Evolutionary conservation across 2,113 vertebrate species (phyloP), one percentile per base, ranked within the genome.

Genomic region (Numida meleagris): DNA sequence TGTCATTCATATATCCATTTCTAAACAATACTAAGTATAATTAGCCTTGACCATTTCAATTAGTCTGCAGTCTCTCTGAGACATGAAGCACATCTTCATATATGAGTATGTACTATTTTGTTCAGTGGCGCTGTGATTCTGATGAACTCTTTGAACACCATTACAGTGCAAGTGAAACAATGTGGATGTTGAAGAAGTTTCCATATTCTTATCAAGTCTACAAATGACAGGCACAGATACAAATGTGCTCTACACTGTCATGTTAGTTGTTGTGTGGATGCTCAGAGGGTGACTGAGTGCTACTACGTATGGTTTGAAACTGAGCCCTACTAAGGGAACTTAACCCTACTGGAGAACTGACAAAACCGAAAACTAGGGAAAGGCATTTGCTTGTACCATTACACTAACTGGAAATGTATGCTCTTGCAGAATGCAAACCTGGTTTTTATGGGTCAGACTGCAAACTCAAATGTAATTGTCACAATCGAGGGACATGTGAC

Each of bases 361-460:
- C 68, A 23, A 84, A 23, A 29, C 16, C 73, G 43, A 76, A 82
- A 94, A 80, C 10, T 50, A 74, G 34, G 19, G 8, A 20, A 82
- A 82, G 38, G 59, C 2, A 10, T 82, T 71, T 72, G 66, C n/a
- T 86, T 38, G 15, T 70, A 58, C 14, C 34, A 48, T 33, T 76
- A 19, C 9, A 43, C 18, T 94, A 67, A 55, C 46, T 86, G 51
- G 42, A 80, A 57, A 38, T 43, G 12, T 90, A 45, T 98, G 53
- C 94, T n/a, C 74, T 96, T 93, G 55, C 96, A 99, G 98, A 96
- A 51, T 99, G 98, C 79, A 95, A 96, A 65, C 82, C 95, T 68
- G 98, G 97, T 6, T 98, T 96, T 91, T 99, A 98, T 12, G 98
- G 98, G 3, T 97, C 98, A 5, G 98, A 98, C 51, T 99, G 98